Base-by-base conservation (phyloP, 2,888 invertebrate species). In the Branchellion lobata region DNA sequence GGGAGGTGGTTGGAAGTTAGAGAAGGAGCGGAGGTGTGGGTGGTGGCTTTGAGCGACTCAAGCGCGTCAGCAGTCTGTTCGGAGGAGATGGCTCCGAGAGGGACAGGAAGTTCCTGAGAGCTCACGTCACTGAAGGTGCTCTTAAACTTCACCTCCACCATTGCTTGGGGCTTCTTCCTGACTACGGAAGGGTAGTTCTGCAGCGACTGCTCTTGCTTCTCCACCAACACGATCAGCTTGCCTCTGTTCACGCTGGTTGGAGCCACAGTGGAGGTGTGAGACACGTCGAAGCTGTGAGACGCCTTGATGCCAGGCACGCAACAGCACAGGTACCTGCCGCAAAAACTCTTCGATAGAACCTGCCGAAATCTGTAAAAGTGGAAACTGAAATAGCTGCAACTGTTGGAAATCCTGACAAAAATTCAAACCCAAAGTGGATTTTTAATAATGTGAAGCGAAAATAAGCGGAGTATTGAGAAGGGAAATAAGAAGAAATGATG, bases 301-400 rank as follows among this genome's bases (percentile, higher is more conserved):
- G 47, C 36, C 14, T 74, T 14, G 2, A 21, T 18, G 3, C 24
- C n/a, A 5, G 36, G 47, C 5, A 27, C 3, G 74, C 34, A 33
- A 29, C 65, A 51, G 76, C 24, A 34, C 29, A 34, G 14, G 68
- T 40, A 53, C n/a, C 47, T 71, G 8, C 71, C 61, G 11, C 78
- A 34, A 71, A 47, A 31, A 11, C 51, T 31, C 34, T 73, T 53
- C 18, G 29, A n/a, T 31, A 81, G 73, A 36, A 83, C 79, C 40
- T 82, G 82, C 8, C 81, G 74, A 81, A 83, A 57, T 24, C 61
- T 57, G 21, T 47, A 18, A 14, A 18, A 47, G 18, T 14, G 18
- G 8, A 47, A 8, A 47, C 18, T 47, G 18, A 47, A 47, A n/a
- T n/a, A n/a, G n/a, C n/a, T n/a, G n/a, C n/a, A n/a, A n/a, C n/a